phyloP scores from a whole-genome alignment of 2,888 invertebrate species.

The Tipula lateralis region DNA sequence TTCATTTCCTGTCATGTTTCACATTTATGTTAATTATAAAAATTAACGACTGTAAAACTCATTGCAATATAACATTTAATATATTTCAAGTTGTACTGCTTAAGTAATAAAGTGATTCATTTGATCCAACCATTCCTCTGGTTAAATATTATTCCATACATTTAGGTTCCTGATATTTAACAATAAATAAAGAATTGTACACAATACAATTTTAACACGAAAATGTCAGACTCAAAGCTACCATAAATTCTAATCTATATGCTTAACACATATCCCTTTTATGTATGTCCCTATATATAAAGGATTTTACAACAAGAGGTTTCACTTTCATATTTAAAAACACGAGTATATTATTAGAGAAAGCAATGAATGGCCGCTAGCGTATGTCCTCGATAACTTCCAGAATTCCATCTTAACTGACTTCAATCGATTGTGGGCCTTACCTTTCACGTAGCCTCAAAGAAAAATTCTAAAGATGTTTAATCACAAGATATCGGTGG shows the following conservation, averaged over 20 bases:
- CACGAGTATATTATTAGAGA: too few relatives aligned
- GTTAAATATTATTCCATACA: background rate
- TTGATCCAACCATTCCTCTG: background rate
- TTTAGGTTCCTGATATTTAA: background rate
- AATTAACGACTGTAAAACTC: background rate
- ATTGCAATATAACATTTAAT: background rate
- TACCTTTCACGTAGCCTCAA: too few relatives aligned
- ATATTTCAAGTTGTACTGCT: background rate
- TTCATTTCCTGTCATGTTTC: slow-evolving; percentile 8
- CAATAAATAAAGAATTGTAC: background rate
- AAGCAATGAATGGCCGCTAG: too few relatives aligned
- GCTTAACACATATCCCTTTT: background rate
- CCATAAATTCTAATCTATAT: background rate
- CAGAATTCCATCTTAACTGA: too few relatives aligned
- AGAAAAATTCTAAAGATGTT: too few relatives aligned
- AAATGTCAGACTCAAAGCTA: background rate
- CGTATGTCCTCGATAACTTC: too few relatives aligned
- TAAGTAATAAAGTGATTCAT: background rate
- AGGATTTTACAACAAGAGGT: too few relatives aligned
- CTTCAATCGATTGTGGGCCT: too few relatives aligned
- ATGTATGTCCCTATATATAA: too few relatives aligned
- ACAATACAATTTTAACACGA: background rate
- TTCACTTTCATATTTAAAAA: too few relatives aligned
- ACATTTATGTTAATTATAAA: background rate
- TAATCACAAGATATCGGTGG: too few relatives aligned